Percentiles rank a stretch among this genome's conserved stretches.
These are phyloP conservation scores for Bettongia penicillata DNA, from an alignment of 2,113 vertebrate genomes.

Conservation along the genomic window DNA sequence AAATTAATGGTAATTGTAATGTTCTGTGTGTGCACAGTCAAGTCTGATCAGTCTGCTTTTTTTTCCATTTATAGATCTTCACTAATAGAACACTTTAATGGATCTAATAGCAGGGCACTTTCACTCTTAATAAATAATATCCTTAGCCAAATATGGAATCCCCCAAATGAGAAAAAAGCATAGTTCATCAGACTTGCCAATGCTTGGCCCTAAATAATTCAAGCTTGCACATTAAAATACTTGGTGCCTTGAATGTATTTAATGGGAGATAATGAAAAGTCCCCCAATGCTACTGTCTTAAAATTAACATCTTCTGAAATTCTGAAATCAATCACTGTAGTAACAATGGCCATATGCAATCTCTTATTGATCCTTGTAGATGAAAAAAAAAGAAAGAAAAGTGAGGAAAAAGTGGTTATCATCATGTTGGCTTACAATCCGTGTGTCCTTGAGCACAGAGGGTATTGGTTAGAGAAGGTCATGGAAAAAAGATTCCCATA, in stretches of 20 bases:
- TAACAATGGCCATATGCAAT: slow-evolving; percentile 44
- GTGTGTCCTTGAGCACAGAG: neutral
- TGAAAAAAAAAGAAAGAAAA: slow-evolving; percentile 9
- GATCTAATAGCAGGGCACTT: slow-evolving; percentile 62
- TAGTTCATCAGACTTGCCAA: slow-evolving; percentile 79
- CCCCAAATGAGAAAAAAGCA: slow-evolving; percentile 81
- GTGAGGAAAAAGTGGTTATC: neutral
- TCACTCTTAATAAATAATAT: slow-evolving; percentile 76
- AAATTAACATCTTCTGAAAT: slow-evolving; percentile 66
- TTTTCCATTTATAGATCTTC: slow-evolving; percentile 84
- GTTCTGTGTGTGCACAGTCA: slow-evolving; percentile 74
- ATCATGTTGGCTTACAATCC: neutral
- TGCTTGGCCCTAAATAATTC: slow-evolving; percentile 85
- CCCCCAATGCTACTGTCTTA: slow-evolving; percentile 50
- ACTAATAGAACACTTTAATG: slow-evolving; percentile 86
- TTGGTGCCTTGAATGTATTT: slow-evolving; percentile 73
- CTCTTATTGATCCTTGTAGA: slow-evolving; percentile 63
- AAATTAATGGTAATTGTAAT: slow-evolving; percentile 84
- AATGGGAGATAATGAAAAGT: slow-evolving; percentile 79
- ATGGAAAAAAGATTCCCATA: neutral
- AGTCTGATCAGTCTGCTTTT: slow-evolving; percentile 75
- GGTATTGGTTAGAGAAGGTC: neutral
- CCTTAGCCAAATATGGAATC: slow-evolving; percentile 81
- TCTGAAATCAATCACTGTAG: slow-evolving; percentile 67
- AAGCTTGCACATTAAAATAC: slow-evolving; percentile 79